phyloP scores from a whole-genome alignment of 2,888 invertebrate species.

The Oxystoma pomonae region DNA sequence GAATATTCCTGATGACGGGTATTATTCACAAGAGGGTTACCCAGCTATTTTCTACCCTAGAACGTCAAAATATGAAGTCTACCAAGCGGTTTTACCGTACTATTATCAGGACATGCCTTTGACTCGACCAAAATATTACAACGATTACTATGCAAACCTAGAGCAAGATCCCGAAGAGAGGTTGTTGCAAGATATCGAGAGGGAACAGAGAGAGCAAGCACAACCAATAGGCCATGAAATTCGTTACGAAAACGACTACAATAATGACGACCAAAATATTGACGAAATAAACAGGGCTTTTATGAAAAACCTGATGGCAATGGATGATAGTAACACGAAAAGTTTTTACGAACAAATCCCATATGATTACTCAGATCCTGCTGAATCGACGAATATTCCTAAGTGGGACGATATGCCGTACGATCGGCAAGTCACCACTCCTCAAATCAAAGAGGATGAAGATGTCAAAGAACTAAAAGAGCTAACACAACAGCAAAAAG shows the following conservation, averaged over 20 bases:
- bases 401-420: conserved; percentile 34
- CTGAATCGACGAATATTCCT: conserved; percentile 15
- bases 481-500: conserved; percentile 50
- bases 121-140: conserved; percentile 37
- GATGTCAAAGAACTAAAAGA: conserved; percentile 63
- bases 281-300: conserved; percentile 58
- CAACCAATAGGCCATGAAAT: conserved; percentile 65
- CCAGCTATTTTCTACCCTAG: conserved; percentile 45
- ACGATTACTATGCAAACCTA: conserved; percentile 46
- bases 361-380: conserved; percentile 30
- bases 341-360: conserved; percentile 29
- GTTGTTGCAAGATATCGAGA: conserved; percentile 58
- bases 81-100: conserved; percentile 48
- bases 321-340: conserved; percentile 49
- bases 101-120: conserved; percentile 47
- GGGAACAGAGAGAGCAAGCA: conserved; percentile 53
- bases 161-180: conserved; percentile 57
- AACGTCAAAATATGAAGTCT: conserved; percentile 49
- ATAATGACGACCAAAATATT: conserved; percentile 33
- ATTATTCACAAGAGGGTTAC: conserved; percentile 46
- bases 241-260: conserved; percentile 56
- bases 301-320: conserved; percentile 62
- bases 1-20: conserved; percentile 56
- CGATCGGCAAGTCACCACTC: conserved; percentile 14
- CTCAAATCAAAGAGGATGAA: conserved; percentile 53